Conservation (phyloP, 2,797 vertebrate species). For the Enteromius radiatus region DNA sequence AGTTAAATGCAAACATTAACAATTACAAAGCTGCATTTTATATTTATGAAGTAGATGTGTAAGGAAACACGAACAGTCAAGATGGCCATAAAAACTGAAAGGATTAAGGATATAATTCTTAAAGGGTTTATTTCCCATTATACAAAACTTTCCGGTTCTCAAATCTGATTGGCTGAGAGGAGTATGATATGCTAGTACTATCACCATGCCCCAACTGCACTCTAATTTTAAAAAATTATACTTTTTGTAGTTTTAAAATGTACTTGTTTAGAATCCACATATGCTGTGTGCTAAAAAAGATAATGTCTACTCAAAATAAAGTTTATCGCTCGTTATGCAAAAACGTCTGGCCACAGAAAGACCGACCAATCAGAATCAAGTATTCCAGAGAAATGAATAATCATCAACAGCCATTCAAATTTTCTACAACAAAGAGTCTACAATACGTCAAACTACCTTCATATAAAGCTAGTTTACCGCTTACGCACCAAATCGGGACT, state of each 20-base stretch:
- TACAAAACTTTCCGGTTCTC: too few relatives aligned
- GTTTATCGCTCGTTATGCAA: background rate
- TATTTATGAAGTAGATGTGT: background rate
- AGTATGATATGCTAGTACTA: too few relatives aligned
- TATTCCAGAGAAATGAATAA: background rate
- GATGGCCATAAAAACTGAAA: background rate
- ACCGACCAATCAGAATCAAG: background rate
- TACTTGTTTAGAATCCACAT: background rate
- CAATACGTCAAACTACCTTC: background rate
- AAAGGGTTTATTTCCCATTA: background rate
- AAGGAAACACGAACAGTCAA: background rate
- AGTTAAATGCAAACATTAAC: conserved; percentile 12
- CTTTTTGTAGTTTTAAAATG: background rate
- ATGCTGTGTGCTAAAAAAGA: background rate
- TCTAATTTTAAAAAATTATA: background rate
- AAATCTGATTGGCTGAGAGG: too few relatives aligned
- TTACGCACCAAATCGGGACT: background rate
- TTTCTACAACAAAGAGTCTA: background rate
- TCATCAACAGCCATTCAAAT: background rate
- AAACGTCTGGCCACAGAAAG: background rate
- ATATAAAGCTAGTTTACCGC: background rate
- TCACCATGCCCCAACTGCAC: too few relatives aligned
- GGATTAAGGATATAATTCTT: background rate
- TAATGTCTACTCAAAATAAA: background rate
- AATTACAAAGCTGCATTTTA: background rate